Base-by-base conservation (phyloP, 2,797 vertebrate genomes). In the Hemibagrus guttatus region DNA sequence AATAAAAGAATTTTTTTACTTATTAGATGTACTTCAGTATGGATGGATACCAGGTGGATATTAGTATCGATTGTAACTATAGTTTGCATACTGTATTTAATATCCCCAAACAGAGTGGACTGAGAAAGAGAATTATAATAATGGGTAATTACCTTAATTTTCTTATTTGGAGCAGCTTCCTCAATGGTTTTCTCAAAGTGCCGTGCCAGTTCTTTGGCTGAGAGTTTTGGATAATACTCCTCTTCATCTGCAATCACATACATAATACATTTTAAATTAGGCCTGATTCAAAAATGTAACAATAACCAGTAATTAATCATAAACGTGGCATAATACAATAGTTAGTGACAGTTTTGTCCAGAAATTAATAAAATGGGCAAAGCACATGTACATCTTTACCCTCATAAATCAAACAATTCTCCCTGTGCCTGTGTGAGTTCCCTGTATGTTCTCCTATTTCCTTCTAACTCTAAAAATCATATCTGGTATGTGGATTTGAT, bases 111-210 rank as follows among this genome's bases (percentile, higher is more conserved):
- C 42, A 83, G 66, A 31, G 39, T 83, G 61, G 52, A 75, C 66
- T 85, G 71, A 35, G 74, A 3, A 72, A 52, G 75, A 88, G 58
- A 63, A 74, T 49, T 59, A 81, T 61, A 75, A 56, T 39, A 84
- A 72, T 86, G 54, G 35, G 69, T 75, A 49, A 79, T 91, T 95
- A 99, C 98, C 97, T 97, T 99, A 75, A 96, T 92, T 92, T 95
- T 94, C 93, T 97, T 99, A 88, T 94, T 94, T 90, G 96, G 89
- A 46, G 93, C 91, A 83, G 94, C 93, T 85, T 96, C 95, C 86
- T 97, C 97, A 90, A 95, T 95, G 90, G 96, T 95, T 94, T 94
- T 98, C 93, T 99, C 98, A 95, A 97, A 98, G 71, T 94, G 97
- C 90, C 97, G 92, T 89, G 97, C 97, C 92, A 99, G 96, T 92